phyloP scores from a whole-genome alignment of 2,797 vertebrate species.

The Gallinago stenura region DNA sequence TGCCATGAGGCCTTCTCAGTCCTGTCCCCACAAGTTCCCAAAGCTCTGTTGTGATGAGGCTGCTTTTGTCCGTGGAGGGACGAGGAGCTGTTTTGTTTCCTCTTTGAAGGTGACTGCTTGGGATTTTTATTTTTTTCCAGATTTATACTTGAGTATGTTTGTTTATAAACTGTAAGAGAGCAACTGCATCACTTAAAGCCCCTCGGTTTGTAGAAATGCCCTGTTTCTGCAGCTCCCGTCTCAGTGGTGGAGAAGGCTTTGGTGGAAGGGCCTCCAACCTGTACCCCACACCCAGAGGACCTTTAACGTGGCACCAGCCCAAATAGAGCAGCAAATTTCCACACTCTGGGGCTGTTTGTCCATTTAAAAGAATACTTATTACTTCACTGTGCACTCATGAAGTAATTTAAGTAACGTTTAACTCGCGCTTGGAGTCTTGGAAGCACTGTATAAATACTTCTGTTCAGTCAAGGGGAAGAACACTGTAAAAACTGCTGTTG shows the following conservation, averaged over 20 bases:
- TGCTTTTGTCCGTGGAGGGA: not conserved
- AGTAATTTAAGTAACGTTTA: not conserved
- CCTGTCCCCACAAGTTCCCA: not conserved
- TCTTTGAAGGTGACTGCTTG: not conserved
- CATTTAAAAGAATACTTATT: not conserved
- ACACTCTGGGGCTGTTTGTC: not conserved
- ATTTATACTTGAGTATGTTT: not conserved
- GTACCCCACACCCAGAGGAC: constrained; percentile 21
- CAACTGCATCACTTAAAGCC: not conserved
- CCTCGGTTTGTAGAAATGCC: not conserved
- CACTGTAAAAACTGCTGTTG: not conserved
- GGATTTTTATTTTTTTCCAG: not conserved
- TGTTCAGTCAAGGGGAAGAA: not conserved
- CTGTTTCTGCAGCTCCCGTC: not conserved
- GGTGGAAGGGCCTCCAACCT: not conserved
- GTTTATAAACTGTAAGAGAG: not conserved
- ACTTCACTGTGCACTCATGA: not conserved
- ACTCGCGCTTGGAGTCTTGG: not conserved
- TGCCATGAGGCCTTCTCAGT: not conserved
- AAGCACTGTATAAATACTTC: constrained; percentile 31
- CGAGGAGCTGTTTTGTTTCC: not conserved
- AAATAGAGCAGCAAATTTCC: rapidly evolving
- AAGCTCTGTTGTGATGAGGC: not conserved
- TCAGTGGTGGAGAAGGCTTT: not conserved
- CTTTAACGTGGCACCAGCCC: not conserved